Percentiles rank a stretch among this genome's conserved stretches.
Conservation (phyloP, 2,797 vertebrate genomes). For the Mus caroli region DNA sequence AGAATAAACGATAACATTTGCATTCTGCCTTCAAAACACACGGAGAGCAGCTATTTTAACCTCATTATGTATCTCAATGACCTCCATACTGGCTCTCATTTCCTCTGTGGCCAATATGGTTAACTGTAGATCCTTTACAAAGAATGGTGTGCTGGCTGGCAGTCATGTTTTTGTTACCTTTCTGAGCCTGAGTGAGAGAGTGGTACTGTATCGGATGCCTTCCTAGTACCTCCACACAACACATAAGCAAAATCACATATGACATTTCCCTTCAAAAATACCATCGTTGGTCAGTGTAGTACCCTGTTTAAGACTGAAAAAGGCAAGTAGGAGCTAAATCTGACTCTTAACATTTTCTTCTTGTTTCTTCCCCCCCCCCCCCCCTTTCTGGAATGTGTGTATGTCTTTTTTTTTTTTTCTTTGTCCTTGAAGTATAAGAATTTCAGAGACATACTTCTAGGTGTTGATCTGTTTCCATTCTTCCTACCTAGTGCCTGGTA, state of each 20-base stretch:
- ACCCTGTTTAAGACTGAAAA: background rate
- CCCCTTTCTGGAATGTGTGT: background rate
- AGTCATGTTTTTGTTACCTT: background rate
- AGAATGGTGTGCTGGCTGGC: rapidly evolving
- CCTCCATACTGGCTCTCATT: background rate
- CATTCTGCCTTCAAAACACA: constrained; percentile 50
- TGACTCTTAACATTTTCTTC: background rate
- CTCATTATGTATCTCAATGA: background rate
- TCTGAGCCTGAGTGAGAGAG: background rate
- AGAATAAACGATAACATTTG: background rate
- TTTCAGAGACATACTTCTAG: background rate
- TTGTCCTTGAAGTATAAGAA: constrained; percentile 46
- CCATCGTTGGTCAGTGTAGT: background rate
- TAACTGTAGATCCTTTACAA: background rate
- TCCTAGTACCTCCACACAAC: background rate
- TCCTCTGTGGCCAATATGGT: background rate
- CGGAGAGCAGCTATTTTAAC: constrained; percentile 11
- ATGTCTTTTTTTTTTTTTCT: background rate
- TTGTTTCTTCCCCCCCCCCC: background rate
- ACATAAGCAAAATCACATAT: background rate
- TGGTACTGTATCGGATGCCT: background rate
- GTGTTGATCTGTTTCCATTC: constrained; percentile 22
- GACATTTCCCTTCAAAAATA: background rate
- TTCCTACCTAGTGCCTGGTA: background rate
- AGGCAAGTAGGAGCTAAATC: background rate